Evolutionary conservation across 1,140 invertebrate genomes (phyloP), one percentile per base, ranked within the genome.

Genomic region (Caerostris extrusa): DNA sequence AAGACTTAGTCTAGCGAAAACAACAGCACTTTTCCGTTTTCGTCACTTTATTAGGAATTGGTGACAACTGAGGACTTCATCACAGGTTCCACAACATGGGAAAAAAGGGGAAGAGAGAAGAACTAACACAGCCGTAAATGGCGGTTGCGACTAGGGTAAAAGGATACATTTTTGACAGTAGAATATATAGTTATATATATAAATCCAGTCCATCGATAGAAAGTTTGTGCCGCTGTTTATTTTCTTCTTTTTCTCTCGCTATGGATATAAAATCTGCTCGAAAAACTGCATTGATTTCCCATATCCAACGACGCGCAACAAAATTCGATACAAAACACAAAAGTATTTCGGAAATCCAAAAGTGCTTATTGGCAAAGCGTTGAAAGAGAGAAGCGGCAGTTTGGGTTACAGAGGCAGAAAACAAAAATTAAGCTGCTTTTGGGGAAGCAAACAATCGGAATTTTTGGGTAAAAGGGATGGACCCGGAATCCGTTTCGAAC

Each of bases 261-360:
- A 50, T 77, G 2, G 34, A 57, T 85, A 56, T 57, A 85, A 6
- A 56, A 34, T 58, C 56, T 17, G 55, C 19, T 19, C 82, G 2
- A 77, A 77, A 34, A 77, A 77, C 71, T 7, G 55, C 50, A 85
- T 85, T 58, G 82, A 85, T 85, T 85, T 57, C 82, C 82, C 56
- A 85, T 85, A 85, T 57, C 82, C 55, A 56, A n/a, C 82, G 55
- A 19, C 82, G 82, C 82, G 82, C 14, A 58, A 55, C n/a, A 85
- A 85, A 85, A 85, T 85, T 85, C 82, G 57, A 85, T 85, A 85
- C 82, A 56, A 77, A 58, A 85, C 82, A 57, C 57, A 85, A 85
- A 34, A 85, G 57, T 85, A 58, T 85, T 58, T 58, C 55, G 57
- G 82, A 6, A 34, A 34, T 12, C 6, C 14, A 85, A 85, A 85